phyloP scores from a whole-genome alignment of 1,140 invertebrate species.

The Rhyzopertha dominica region DNA sequence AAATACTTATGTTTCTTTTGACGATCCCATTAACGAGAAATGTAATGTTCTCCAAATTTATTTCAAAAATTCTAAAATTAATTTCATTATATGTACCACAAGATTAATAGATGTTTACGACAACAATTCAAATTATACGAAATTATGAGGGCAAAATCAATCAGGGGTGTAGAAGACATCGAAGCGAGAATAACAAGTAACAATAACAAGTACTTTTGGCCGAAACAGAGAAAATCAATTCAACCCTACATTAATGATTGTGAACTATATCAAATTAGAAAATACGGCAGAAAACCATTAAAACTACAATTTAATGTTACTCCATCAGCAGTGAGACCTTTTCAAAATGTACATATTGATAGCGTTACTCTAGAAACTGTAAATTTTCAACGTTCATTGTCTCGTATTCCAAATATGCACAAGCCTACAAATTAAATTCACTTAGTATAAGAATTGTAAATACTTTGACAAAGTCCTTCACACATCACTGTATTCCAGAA shows the following conservation, averaged over 20 bases:
- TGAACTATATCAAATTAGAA: conserved; percentile 16
- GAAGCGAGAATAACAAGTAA: conserved; percentile 6
- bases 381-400: conserved; percentile 19
- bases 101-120: no score
- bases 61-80: conserved; percentile 13
- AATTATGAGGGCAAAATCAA: no score
- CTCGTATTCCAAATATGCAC: conserved; percentile 18
- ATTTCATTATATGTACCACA: conserved; percentile 7
- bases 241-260: conserved; percentile 16
- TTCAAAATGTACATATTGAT: conserved; percentile 18
- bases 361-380: conserved; percentile 10
- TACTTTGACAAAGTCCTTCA: conserved; percentile 13
- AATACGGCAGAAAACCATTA: conserved; percentile 16
- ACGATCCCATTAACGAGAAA: conserved; percentile 13
- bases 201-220: conserved; percentile 18
- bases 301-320: conserved; percentile 17
- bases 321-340: conserved; percentile 16
- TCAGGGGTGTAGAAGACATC: conserved; percentile 14
- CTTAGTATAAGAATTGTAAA: conserved; percentile 5
- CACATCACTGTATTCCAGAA: conserved; percentile 17
- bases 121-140: no score
- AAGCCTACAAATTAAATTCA: conserved; percentile 12
- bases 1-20: no score
- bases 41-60: conserved; percentile 3
- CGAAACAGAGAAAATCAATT: conserved; percentile 12